Conservation (phyloP, 92 coral and sea anemone genomes). For the Palythoa grandis region DNA sequence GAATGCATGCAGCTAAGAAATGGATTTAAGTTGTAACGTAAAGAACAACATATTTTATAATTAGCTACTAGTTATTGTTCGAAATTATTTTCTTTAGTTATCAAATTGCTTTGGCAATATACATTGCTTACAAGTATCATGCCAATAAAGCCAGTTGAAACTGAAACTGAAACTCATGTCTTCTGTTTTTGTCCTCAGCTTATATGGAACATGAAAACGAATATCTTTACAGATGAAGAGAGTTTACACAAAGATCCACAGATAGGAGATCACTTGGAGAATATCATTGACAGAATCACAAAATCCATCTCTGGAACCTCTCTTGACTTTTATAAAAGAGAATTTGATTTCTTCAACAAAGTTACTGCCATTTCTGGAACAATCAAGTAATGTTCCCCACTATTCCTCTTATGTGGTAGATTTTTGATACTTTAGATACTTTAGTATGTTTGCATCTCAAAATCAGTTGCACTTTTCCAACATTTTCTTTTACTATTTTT, state of each 20-base stretch:
- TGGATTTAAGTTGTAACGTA: too few relatives aligned
- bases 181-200: slow-evolving; percentile 54
- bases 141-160: too few relatives aligned
- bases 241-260: slow-evolving; percentile 82
- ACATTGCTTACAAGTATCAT: too few relatives aligned
- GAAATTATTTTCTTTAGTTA: too few relatives aligned
- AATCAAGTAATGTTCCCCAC: slow-evolving; percentile 76
- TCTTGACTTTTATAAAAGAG: slow-evolving; percentile 90
- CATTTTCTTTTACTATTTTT: neutral
- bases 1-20: too few relatives aligned
- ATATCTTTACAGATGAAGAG: slow-evolving; percentile 93
- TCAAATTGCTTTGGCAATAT: too few relatives aligned
- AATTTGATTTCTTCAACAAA: slow-evolving; percentile 95
- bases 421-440: neutral
- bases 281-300: slow-evolving; percentile 77
- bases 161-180: too few relatives aligned
- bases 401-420: neutral
- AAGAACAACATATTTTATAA: too few relatives aligned
- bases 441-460: neutral
- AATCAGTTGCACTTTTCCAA: neutral
- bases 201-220: slow-evolving; percentile 99
- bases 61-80: too few relatives aligned
- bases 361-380: slow-evolving; percentile 95
- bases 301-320: slow-evolving; percentile 89
- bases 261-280: slow-evolving; percentile 87